Conservation (phyloP, 1,140 invertebrate genomes). For the Drosophila watanabei region DNA sequence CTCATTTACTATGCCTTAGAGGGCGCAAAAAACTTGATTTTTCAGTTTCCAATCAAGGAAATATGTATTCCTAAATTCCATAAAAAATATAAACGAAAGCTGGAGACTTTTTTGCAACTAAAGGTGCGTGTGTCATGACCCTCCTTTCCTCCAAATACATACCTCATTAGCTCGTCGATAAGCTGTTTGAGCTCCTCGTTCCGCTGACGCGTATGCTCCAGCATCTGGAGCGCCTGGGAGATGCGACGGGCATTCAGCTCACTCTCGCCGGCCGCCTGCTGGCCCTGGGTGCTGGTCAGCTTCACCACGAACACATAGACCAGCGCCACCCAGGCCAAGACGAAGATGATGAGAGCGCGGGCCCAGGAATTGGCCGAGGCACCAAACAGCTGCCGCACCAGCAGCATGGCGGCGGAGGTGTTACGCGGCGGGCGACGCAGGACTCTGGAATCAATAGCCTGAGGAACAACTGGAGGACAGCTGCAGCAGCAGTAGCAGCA, state of each 20-base stretch:
- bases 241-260: slow-evolving; percentile 71
- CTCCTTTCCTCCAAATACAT: not conserved
- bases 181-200: slow-evolving; percentile 81
- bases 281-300: slow-evolving; percentile 63
- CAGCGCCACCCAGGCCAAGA: slow-evolving; percentile 80
- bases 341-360: slow-evolving; percentile 79
- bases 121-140: not conserved
- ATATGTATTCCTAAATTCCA: not conserved
- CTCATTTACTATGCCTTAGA: not conserved
- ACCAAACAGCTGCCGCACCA: slow-evolving; percentile 82
- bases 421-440: slow-evolving; percentile 9
- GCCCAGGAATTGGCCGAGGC: slow-evolving; percentile 81
- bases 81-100: not conserved
- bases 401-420: slow-evolving; percentile 63
- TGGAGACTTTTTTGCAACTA: not conserved
- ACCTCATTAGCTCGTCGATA: slow-evolving; percentile 83
- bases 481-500: not conserved
- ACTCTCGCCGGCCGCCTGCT: slow-evolving; percentile 60
- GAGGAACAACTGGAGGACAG: slow-evolving; percentile 5
- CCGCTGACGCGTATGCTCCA: slow-evolving; percentile 80
- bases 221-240: slow-evolving; percentile 75
- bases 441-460: slow-evolving; percentile 7
- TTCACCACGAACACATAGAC: slow-evolving; percentile 84
- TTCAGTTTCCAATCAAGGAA: not conserved
- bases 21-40: slow-evolving; percentile 8